Evolutionary conservation across 2,888 invertebrate species (phyloP).

Genomic region (Oxycera nigricornis): DNA sequence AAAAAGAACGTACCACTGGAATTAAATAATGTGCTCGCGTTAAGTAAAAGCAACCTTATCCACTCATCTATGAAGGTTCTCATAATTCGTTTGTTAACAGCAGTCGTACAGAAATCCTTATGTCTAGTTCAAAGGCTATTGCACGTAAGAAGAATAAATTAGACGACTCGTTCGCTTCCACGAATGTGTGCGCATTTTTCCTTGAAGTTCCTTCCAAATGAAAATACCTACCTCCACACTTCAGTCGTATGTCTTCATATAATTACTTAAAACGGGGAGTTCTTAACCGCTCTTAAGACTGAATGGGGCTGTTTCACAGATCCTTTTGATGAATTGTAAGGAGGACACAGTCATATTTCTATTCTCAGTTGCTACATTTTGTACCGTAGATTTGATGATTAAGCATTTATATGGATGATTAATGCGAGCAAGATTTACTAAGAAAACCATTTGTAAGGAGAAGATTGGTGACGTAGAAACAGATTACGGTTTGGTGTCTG

Average conservation of each 20-base stretch:
- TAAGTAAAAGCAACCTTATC: too few species aligned
- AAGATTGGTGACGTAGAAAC: slow-evolving; percentile 25
- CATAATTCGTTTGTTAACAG: slow-evolving; percentile 23
- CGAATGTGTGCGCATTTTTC: slow-evolving; percentile 20
- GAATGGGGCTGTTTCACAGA: neutral
- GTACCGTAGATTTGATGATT: slow-evolving; percentile 24
- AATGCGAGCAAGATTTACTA: slow-evolving; percentile 26
- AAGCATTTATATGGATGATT: slow-evolving; percentile 33
- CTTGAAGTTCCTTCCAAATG: neutral
- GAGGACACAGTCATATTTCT: slow-evolving; percentile 15
- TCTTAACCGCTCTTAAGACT: slow-evolving; percentile 25
- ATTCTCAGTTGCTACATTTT: neutral
- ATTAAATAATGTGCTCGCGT: too few species aligned
- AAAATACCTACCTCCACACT: neutral
- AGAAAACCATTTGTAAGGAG: slow-evolving; percentile 31
- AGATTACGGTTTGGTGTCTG: slow-evolving; percentile 24
- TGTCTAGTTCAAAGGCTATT: slow-evolving; percentile 25
- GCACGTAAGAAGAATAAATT: slow-evolving; percentile 27
- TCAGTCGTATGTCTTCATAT: slow-evolving; percentile 30
- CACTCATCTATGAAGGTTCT: neutral
- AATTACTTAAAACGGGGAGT: slow-evolving; percentile 32
- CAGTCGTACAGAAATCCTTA: slow-evolving; percentile 15
- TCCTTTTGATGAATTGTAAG: slow-evolving; percentile 22
- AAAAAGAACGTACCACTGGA: too few species aligned
- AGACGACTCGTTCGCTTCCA: neutral